Evolutionary conservation across 2,888 invertebrate species (phyloP).

Genomic region (Aspidapion aeneum): DNA sequence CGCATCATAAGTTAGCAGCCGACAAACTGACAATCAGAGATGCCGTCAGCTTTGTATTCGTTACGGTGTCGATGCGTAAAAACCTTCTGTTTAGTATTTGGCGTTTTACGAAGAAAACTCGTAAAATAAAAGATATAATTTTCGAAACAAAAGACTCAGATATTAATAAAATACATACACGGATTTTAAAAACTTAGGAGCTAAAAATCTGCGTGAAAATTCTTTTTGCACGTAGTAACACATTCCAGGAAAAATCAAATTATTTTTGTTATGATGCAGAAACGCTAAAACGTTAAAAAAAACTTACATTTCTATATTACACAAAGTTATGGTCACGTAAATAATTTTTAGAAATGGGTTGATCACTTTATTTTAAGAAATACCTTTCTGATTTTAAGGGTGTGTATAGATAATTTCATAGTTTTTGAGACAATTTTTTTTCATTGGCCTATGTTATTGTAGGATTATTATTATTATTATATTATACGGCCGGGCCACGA

Average conservation of each 20-base stretch:
- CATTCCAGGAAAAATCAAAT: background rate
- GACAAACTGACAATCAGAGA: background rate
- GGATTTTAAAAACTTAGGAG: background rate
- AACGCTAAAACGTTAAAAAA: too few relatives aligned
- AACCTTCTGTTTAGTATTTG: background rate
- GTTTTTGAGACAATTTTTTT: too few relatives aligned
- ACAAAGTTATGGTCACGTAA: too few relatives aligned
- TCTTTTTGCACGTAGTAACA: background rate
- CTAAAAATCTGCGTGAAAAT: background rate
- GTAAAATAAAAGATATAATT: background rate
- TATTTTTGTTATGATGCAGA: too few relatives aligned
- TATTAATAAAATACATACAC: background rate
- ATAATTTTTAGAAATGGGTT: too few relatives aligned
- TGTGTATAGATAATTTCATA: too few relatives aligned
- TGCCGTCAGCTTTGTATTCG: background rate
- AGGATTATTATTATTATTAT: too few relatives aligned
- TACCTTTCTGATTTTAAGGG: too few relatives aligned
- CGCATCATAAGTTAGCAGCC: background rate
- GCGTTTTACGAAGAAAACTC: background rate
- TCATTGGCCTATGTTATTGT: too few relatives aligned
- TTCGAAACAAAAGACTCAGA: background rate
- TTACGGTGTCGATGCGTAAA: background rate
- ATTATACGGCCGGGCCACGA: too few relatives aligned
- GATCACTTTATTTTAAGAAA: too few relatives aligned
- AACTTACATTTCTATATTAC: too few relatives aligned